Conservation (phyloP, 2,113 vertebrate genomes). For the Protomyctophum bolini region DNA sequence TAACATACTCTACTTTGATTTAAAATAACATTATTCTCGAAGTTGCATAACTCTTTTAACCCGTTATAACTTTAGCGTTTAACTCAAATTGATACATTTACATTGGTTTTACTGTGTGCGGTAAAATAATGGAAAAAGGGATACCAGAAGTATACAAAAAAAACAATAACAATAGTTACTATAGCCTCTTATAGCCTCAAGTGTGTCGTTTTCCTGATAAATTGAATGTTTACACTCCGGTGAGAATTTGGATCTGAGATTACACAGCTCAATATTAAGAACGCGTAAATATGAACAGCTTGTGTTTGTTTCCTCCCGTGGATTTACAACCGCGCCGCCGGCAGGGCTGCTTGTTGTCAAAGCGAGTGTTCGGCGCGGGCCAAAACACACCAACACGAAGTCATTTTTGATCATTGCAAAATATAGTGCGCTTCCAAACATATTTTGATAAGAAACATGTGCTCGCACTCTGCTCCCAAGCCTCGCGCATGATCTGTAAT, state of each 20-base stretch:
- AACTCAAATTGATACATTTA: no score
- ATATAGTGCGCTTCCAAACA: background rate
- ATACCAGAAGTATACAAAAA: no score
- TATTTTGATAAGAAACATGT: background rate
- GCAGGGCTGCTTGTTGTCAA: conserved; percentile 12
- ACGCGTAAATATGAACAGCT: conserved; percentile 63
- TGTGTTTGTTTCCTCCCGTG: conserved; percentile 38
- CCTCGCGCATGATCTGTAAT: background rate
- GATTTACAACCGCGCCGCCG: conserved; percentile 2
- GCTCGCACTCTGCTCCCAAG: background rate
- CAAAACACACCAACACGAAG: background rate
- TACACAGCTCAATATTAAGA: conserved; percentile 52
- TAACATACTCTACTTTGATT: no score
- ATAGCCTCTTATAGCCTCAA: conserved; percentile 4
- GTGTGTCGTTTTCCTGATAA: conserved; percentile 44
- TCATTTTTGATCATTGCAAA: conserved; percentile 15
- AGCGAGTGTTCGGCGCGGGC: background rate
- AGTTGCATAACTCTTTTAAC: no score
- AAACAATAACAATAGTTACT: no score
- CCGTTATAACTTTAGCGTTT: no score
- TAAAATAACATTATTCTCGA: no score
- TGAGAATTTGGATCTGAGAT: conserved; percentile 56
- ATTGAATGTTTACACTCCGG: conserved; percentile 64
- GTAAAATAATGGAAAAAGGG: no score
- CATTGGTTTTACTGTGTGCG: no score